phyloP scores from a whole-genome alignment of 2,888 invertebrate genomes.

The Leistus spinibarbis region DNA sequence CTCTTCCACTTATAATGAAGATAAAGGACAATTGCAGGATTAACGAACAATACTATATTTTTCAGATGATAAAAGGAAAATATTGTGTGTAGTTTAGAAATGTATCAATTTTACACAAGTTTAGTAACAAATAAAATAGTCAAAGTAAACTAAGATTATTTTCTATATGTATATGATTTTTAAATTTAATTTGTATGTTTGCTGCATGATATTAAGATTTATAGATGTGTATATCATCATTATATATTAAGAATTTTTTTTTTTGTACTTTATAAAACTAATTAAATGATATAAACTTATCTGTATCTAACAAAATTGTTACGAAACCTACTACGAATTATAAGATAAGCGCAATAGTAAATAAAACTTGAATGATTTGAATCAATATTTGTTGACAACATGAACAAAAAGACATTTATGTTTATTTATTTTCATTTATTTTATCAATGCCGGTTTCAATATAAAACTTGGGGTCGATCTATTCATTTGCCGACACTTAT shows the following conservation, averaged over 20 bases:
- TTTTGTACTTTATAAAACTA: neutral
- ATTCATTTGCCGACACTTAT: conserved; percentile 10
- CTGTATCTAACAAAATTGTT: neutral
- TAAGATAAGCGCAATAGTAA: neutral
- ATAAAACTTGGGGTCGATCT: neutral
- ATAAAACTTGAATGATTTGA: neutral
- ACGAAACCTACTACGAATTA: neutral
- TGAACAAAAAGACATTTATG: neutral
- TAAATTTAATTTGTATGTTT: neutral
- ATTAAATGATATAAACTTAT: neutral
- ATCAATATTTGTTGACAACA: neutral
- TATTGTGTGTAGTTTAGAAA: too few relatives aligned
- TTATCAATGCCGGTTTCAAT: neutral
- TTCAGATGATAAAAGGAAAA: too few relatives aligned
- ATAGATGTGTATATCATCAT: neutral
- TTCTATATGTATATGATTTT: neutral
- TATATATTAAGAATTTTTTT: neutral
- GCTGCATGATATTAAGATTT: neutral
- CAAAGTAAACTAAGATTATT: too few relatives aligned
- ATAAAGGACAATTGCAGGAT: too few relatives aligned
- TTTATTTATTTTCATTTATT: neutral
- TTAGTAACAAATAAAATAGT: neutral
- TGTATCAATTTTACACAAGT: neutral
- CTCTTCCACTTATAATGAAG: too few relatives aligned
- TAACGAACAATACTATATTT: too few relatives aligned